Conservation (phyloP, 2,888 invertebrate genomes). For the Heliconius ismenius region DNA sequence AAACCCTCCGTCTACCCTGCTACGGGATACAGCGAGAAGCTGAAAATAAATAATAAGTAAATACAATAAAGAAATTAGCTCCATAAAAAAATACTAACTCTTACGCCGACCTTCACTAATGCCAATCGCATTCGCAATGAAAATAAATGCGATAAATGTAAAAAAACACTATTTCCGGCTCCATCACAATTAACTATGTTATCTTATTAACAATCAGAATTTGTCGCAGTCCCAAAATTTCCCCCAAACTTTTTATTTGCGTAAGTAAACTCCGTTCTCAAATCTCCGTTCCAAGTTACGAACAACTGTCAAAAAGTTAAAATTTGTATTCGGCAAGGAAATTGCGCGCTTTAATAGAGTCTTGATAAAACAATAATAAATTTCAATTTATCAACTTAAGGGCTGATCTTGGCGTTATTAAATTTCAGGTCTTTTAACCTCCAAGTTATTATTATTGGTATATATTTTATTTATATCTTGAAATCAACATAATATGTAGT, state of each 20-base stretch:
- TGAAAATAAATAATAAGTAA: too few relatives aligned
- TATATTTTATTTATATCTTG: background rate
- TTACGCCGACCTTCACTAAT: too few relatives aligned
- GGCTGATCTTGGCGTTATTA: background rate
- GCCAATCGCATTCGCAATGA: too few relatives aligned
- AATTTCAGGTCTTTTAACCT: slow-evolving; percentile 12
- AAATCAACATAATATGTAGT: background rate
- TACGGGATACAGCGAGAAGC: too few relatives aligned
- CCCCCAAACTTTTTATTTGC: slow-evolving; percentile 17
- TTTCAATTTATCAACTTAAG: slow-evolving; percentile 27
- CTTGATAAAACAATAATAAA: slow-evolving; percentile 29
- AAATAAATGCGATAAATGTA: background rate
- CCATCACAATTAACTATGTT: slow-evolving; percentile 8
- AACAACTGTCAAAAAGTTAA: slow-evolving; percentile 29
- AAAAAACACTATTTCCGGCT: background rate
- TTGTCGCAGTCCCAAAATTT: slow-evolving; percentile 15
- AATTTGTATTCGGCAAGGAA: slow-evolving; percentile 27
- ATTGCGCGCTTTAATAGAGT: slow-evolving; percentile 23
- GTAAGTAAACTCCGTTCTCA: slow-evolving; percentile 1
- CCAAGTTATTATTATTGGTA: background rate
- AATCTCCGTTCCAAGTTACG: background rate
- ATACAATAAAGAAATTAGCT: background rate
- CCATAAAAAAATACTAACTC: background rate
- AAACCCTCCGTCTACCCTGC: too few relatives aligned
- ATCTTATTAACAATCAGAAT: slow-evolving; percentile 18